These are phyloP conservation scores for Calameuta pallipes DNA, from an alignment of 2,888 invertebrate genomes.

Conservation along the genomic window DNA sequence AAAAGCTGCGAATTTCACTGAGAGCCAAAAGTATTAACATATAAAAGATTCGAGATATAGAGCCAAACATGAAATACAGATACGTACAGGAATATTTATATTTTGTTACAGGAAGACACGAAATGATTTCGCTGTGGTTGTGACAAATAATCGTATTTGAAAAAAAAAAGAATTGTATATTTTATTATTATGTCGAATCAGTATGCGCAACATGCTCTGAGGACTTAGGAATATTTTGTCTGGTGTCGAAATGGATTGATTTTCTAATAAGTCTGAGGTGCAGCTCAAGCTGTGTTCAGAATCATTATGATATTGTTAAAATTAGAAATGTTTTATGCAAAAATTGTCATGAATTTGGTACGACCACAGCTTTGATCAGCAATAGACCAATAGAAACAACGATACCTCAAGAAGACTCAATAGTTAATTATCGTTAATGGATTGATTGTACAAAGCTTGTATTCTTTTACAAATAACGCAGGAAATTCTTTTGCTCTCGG, in stretches of 20 bases:
- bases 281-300: not conserved
- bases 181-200: not conserved
- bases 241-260: not conserved
- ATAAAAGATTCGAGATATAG: not conserved
- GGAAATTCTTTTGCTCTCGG: not conserved
- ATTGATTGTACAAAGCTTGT: constrained; percentile 64
- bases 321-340: not conserved
- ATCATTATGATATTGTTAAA: not conserved
- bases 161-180: constrained; percentile 11
- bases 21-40: not conserved
- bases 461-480: constrained; percentile 63
- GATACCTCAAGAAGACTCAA: constrained; percentile 66
- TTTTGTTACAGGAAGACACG: constrained; percentile 64
- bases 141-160: constrained; percentile 32
- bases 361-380: constrained; percentile 24
- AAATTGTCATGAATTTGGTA: constrained; percentile 13
- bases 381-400: constrained; percentile 67
- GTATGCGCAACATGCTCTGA: not conserved
- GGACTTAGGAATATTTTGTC: not conserved
- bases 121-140: constrained; percentile 54
- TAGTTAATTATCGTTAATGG: constrained; percentile 63
- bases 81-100: constrained; percentile 64
- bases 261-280: not conserved
- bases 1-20: not conserved
- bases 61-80: constrained; percentile 51